Percentiles rank a stretch among this genome's conserved stretches.
These are phyloP conservation scores for Ellobium chinense DNA, from an alignment of 2,888 invertebrate species.

Conservation along the genomic window DNA sequence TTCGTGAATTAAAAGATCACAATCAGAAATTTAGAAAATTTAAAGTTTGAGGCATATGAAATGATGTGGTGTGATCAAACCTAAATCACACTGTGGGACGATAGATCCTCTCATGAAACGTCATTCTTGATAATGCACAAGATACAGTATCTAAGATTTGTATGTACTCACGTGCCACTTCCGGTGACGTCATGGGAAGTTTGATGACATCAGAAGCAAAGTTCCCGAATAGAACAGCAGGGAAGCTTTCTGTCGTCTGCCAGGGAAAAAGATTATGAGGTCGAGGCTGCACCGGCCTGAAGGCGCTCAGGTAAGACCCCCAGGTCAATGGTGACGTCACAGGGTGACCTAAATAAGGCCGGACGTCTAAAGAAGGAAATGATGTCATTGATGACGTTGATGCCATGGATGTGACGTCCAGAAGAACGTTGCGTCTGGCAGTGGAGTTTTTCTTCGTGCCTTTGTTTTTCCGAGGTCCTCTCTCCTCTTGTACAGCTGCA, in stretches of 20 bases:
- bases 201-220: slow-evolving; percentile 9
- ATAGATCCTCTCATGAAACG: too few relatives aligned
- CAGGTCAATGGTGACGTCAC: slow-evolving; percentile 37
- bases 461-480: slow-evolving; percentile 85
- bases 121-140: too few relatives aligned
- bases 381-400: slow-evolving; percentile 8
- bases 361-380: slow-evolving; percentile 1
- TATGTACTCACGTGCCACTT: slow-evolving; percentile 15
- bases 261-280: slow-evolving; percentile 40
- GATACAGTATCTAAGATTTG: too few relatives aligned
- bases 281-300: slow-evolving; percentile 56
- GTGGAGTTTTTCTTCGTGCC: slow-evolving; percentile 51
- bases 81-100: too few relatives aligned
- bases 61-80: too few relatives aligned
- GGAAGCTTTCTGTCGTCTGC: slow-evolving; percentile 38
- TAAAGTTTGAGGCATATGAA: too few relatives aligned
- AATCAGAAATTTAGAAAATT: too few relatives aligned
- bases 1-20: too few relatives aligned
- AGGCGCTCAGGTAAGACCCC: slow-evolving; percentile 55
- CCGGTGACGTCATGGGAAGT: neutral
- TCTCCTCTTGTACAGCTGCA: slow-evolving; percentile 90
- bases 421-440: slow-evolving; percentile 10
- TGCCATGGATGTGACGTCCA: neutral
- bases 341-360: slow-evolving; percentile 13
- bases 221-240: slow-evolving; percentile 40